These are phyloP conservation scores for Excalfactoria chinensis DNA, from an alignment of 2,113 vertebrate species.

Conservation along the genomic window DNA sequence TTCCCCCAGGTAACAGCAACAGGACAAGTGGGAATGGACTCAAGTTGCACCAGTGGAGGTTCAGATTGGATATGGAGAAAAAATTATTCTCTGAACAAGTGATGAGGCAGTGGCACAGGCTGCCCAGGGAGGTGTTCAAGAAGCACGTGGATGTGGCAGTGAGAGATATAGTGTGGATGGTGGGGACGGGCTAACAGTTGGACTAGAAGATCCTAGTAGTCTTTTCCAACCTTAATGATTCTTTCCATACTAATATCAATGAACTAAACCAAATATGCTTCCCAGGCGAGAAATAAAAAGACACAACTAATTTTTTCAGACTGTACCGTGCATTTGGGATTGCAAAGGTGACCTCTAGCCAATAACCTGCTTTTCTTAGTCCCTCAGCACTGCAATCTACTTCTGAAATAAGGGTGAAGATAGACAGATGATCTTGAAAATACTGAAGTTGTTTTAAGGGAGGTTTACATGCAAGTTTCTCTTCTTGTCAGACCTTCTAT, in stretches of 20 bases:
- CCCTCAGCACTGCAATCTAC: not conserved
- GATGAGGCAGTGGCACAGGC: too few species aligned
- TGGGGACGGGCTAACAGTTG: too few species aligned
- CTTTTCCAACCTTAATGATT: not conserved
- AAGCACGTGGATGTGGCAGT: too few species aligned
- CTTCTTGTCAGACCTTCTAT: not conserved
- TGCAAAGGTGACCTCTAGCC: not conserved
- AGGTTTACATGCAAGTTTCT: not conserved
- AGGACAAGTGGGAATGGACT: too few species aligned
- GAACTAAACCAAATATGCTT: not conserved
- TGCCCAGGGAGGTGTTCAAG: too few species aligned
- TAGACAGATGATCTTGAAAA: not conserved
- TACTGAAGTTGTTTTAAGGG: not conserved
- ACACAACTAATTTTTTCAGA: not conserved
- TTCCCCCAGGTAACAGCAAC: too few species aligned
- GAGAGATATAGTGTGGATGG: too few species aligned
- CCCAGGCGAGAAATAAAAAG: not conserved
- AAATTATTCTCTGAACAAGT: too few species aligned
- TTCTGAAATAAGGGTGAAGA: not conserved
- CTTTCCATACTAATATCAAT: not conserved
- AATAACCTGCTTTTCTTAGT: not conserved
- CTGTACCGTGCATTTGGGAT: fast-evolving
- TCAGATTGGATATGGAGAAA: too few species aligned
- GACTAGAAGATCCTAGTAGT: too few species aligned
- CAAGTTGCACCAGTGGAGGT: too few species aligned